Evolutionary conservation across 2,113 vertebrate genomes (phyloP), one percentile per base, ranked within the genome.

Genomic region (Stigmatopora nigra): DNA sequence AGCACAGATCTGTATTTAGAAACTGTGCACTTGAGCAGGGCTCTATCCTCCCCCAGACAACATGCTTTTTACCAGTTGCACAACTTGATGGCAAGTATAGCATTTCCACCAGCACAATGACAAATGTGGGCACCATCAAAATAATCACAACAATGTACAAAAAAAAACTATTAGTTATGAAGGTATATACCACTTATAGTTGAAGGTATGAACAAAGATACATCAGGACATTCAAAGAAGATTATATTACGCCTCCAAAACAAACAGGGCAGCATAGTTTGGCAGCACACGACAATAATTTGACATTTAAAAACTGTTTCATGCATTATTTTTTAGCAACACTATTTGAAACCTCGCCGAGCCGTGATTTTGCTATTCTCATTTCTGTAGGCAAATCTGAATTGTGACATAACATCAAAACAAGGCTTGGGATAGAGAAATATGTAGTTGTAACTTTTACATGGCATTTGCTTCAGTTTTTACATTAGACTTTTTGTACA

Each of bases 1-100:
- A 74, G 63, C 59, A 78, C 55, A 61, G 65, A 20, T 46, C 69
- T 72, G 63, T 7, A 75, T 78, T 82, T 78, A 73, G 67, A 71
- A 81, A 64, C 25, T 6, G 60, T 60, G 58, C 51, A 58, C 60
- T 20, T 41, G 47, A 64, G 70, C 46, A 66, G 78, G 19, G 74
- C 73, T 72, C 68, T 11, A 67, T 72, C 70, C 71, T 64, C 71
- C 71, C 73, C 58, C 72, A 69, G 52, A 65, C 25, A 22, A 74
- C 22, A 35, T 49, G n/a, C 36, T 51, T 78, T 64, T 77, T 46
- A 48, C 62, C 67, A 20, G 16, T 41, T 51, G 65, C 22, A 71
- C 31, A 72, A 36, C 67, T 65, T 13, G 11, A 65, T 13, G 69
- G 61, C 62, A 70, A 51, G 25, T 57, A 58, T 22, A 41, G 65